Evolutionary conservation across 2,888 invertebrate genomes (phyloP), one percentile per base, ranked within the genome.

Genomic region (Ametastegia equiseti): DNA sequence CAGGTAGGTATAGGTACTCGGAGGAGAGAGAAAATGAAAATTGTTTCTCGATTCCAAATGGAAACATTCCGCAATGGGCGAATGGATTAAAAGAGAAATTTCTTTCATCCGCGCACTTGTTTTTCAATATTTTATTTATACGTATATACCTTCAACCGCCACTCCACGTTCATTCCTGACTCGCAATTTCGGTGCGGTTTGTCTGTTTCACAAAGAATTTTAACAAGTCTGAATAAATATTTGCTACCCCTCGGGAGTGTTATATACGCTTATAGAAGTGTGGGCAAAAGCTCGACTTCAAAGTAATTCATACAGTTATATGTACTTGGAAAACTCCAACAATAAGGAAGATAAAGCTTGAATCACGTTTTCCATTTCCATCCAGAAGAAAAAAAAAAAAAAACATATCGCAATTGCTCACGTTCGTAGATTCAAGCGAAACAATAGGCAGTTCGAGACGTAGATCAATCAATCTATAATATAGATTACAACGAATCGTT

Each of bases 31-130:
- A 85, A 85, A 89, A 89, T 88, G 88, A 88, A 88, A 89, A 89
- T 89, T 88, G 87, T 88, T 88, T 88, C 87, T 86, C 86, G 85
- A 88, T 88, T 87, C 85, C 85, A 86, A 89, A 86, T 85, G 85
- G 85, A 87, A 88, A 87, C 86, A 87, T 86, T 85, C 69, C 83
- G 84, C 83, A 82, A 82, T 80, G 84, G 83, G 75, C 77, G 71
- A 65, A 77, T 81, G 33, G 80, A 36, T 81, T 30, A 67, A 78
- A 81, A 23, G 75, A 77, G 65, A 50, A 45, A 42, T 27, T 47
- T 42, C 71, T 71, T 47, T 47, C 47, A 71, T 47, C 54, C 54
- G 33, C n/a, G n/a, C n/a, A n/a, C 15, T 75, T n/a, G 13, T 39
- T 39, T 75, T n/a, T 1, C 9, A 4, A 75, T 54, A 54, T 36